Evolutionary conservation across 1,140 invertebrate genomes (phyloP).

Genomic region (Rhynchophorus ferrugineus): DNA sequence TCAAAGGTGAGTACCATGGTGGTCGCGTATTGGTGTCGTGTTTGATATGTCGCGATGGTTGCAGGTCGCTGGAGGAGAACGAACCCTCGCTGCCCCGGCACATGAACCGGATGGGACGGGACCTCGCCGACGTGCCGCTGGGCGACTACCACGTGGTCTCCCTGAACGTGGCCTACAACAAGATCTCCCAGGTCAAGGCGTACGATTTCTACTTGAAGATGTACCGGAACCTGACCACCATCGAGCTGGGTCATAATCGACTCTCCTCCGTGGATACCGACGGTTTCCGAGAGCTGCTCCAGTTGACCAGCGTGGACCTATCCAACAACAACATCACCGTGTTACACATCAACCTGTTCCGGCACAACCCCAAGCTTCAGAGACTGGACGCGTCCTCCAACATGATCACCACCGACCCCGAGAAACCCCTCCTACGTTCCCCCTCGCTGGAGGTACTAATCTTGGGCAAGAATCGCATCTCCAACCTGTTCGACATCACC

Average conservation of each 20-base stretch:
- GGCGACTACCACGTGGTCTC: slow-evolving; percentile 20
- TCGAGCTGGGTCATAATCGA: slow-evolving; percentile 32
- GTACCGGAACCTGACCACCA: slow-evolving; percentile 26
- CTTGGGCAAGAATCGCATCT: slow-evolving; percentile 31
- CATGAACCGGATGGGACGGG: slow-evolving; percentile 25
- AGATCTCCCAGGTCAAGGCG: slow-evolving; percentile 24
- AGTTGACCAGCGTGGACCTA: slow-evolving; percentile 59
- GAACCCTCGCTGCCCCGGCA: no score
- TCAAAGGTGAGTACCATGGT: no score
- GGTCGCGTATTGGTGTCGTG: no score
- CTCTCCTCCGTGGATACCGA: slow-evolving; percentile 31
- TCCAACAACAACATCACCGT: slow-evolving; percentile 52
- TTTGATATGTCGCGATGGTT: no score
- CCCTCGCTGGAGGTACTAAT: slow-evolving; percentile 29
- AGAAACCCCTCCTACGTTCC: slow-evolving; percentile 33
- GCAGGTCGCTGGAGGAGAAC: no score
- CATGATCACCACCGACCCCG: slow-evolving; percentile 37
- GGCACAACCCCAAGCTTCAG: slow-evolving; percentile 45
- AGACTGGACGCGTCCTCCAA: slow-evolving; percentile 51
- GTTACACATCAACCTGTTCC: slow-evolving; percentile 51
- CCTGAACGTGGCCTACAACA: slow-evolving; percentile 35
- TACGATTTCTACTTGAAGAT: slow-evolving; percentile 29
- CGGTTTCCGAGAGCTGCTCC: slow-evolving; percentile 54
- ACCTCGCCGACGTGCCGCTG: slow-evolving; percentile 27
- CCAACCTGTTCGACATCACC: slow-evolving; percentile 34